phyloP scores from a whole-genome alignment of 2,113 vertebrate species.

The Heterotis niloticus region DNA sequence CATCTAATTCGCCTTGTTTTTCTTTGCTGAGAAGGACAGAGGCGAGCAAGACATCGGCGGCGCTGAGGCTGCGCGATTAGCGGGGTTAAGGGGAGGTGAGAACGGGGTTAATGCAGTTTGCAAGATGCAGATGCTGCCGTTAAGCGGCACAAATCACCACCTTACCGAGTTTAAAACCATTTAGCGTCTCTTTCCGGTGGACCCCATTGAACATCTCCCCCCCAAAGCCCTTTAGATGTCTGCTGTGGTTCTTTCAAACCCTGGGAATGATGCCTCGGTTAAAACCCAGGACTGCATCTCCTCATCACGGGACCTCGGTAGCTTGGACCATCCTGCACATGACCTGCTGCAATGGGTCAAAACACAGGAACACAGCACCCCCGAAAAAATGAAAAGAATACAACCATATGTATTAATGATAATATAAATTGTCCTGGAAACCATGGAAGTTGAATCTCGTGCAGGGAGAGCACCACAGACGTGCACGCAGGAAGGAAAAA shows the following conservation, averaged over 20 bases:
- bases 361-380: conserved; percentile 27
- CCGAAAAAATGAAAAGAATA: conserved; percentile 31
- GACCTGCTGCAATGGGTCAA: not conserved
- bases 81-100: conserved; percentile 22
- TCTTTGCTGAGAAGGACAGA: not conserved
- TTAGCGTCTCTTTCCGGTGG: not conserved
- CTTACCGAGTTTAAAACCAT: not conserved
- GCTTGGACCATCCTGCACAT: not conserved
- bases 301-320: too few relatives aligned
- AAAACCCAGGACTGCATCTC: not conserved
- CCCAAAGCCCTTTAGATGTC: not conserved
- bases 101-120: not conserved
- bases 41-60: not conserved
- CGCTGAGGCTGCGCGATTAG: not conserved
- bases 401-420: conserved; percentile 47
- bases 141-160: not conserved
- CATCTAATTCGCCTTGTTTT: not conserved
- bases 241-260: not conserved
- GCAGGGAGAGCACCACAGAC: conserved; percentile 32
- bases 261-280: not conserved
- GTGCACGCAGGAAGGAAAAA: conserved; percentile 33
- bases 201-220: not conserved
- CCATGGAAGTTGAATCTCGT: conserved; percentile 42
- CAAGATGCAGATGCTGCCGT: not conserved
- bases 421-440: conserved; percentile 36